These are phyloP conservation scores for Pseudopipra pipra DNA, from an alignment of 2,113 vertebrate genomes.

Conservation along the genomic window DNA sequence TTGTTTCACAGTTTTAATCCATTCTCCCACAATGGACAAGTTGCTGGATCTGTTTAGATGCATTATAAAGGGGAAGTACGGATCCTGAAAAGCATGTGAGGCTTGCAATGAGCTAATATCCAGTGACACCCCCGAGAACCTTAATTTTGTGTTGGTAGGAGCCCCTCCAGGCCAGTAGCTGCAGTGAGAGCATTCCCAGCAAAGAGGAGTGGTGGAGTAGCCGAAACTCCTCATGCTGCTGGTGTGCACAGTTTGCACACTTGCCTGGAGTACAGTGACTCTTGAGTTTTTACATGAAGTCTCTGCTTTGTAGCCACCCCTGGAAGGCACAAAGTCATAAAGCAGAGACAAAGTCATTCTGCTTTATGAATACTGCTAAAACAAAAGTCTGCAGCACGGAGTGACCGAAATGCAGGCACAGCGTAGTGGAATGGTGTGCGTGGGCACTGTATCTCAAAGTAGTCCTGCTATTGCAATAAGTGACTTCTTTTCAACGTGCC, in stretches of 20 bases:
- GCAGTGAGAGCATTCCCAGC: not conserved
- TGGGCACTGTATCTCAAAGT: not conserved
- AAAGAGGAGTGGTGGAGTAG: not conserved
- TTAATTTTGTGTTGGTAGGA: not conserved
- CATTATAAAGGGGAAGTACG: not conserved
- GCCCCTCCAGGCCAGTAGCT: not conserved
- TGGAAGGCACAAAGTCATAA: not conserved
- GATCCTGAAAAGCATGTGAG: not conserved
- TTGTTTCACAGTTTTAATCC: not conserved
- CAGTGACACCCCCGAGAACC: not conserved
- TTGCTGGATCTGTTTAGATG: not conserved
- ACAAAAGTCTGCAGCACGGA: not conserved
- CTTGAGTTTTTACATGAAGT: not conserved
- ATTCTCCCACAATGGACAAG: not conserved
- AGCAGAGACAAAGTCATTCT: not conserved
- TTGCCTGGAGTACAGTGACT: not conserved
- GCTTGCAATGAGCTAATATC: not conserved
- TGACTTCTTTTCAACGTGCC: conserved; percentile 1
- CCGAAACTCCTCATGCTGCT: not conserved
- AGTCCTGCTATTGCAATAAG: conserved; percentile 7
- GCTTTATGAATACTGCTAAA: conserved; percentile 1
- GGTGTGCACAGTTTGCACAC: fast-evolving
- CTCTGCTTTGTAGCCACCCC: not conserved
- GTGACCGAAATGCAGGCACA: not conserved
- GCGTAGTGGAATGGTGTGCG: not conserved